phyloP scores from a whole-genome alignment of 1,140 invertebrate genomes.

The Eumeta japonica region DNA sequence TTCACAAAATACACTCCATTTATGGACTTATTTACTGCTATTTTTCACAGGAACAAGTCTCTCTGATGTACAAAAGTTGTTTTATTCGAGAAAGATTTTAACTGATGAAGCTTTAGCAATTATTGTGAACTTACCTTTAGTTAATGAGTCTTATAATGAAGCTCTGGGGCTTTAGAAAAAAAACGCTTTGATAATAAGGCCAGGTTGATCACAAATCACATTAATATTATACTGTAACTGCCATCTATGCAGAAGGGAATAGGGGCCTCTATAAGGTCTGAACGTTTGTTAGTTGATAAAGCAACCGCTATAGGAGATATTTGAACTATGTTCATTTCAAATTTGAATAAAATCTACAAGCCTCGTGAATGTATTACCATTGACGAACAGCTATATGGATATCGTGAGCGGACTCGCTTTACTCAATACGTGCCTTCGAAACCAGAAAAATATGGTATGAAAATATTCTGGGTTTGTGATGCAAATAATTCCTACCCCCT shows the following conservation, averaged over 20 bases:
- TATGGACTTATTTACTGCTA: conserved; percentile 10
- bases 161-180: conserved; percentile 9
- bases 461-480: too few species aligned
- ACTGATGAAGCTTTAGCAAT: conserved; percentile 8
- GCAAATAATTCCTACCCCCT: too few species aligned
- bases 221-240: conserved; percentile 8
- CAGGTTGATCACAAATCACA: conserved; percentile 5
- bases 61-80: conserved; percentile 11
- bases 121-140: conserved; percentile 10
- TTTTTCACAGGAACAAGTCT: conserved; percentile 8
- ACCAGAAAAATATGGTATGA: too few species aligned
- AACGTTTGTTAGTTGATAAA: too few species aligned
- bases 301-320: too few species aligned
- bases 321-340: too few species aligned
- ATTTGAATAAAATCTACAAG: too few species aligned
- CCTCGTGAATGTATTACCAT: too few species aligned
- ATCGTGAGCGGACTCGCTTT: too few species aligned
- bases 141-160: conserved; percentile 9
- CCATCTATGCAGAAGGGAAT: conserved; percentile 7
- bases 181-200: conserved; percentile 13
- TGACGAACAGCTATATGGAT: too few species aligned
- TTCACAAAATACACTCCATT: conserved; percentile 10
- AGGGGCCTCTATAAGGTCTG: conserved; percentile 12
- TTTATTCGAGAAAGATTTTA: conserved; percentile 11
- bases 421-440: too few species aligned